Percentiles rank a stretch among this genome's conserved stretches.
These are phyloP conservation scores for Cheirogaleus medius DNA, from an alignment of 2,113 vertebrate species.

Conservation along the genomic window DNA sequence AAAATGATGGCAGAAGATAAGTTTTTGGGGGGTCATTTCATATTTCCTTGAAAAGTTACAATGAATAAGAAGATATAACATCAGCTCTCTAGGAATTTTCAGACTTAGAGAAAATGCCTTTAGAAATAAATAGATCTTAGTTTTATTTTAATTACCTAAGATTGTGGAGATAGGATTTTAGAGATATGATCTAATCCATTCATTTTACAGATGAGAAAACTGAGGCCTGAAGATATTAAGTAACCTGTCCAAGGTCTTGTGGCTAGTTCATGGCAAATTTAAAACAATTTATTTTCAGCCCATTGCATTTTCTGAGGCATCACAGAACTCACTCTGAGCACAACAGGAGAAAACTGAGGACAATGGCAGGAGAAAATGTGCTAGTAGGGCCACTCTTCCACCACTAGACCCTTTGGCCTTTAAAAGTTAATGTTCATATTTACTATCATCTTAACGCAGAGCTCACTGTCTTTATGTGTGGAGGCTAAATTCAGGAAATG, in stretches of 20 bases:
- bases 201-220: slow-evolving; percentile 20
- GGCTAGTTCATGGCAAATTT: neutral
- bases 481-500: neutral
- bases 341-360: neutral
- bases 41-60: neutral
- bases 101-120: neutral
- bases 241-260: neutral
- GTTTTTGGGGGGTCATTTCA: neutral
- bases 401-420: neutral
- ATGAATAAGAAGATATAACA: neutral
- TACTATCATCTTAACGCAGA: neutral
- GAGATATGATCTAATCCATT: neutral
- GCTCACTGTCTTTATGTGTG: neutral
- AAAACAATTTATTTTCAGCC: neutral
- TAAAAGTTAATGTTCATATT: neutral
- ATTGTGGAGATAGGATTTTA: neutral
- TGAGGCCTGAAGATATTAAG: neutral
- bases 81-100: neutral
- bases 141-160: slow-evolving; percentile 22
- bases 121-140: neutral
- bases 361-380: neutral
- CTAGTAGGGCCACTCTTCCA: neutral
- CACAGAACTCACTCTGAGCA: neutral
- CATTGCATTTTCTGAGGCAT: neutral
- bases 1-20: neutral